Evolutionary conservation across 2,113 vertebrate species (phyloP).

Genomic region (Ctenodactylus gundi): DNA sequence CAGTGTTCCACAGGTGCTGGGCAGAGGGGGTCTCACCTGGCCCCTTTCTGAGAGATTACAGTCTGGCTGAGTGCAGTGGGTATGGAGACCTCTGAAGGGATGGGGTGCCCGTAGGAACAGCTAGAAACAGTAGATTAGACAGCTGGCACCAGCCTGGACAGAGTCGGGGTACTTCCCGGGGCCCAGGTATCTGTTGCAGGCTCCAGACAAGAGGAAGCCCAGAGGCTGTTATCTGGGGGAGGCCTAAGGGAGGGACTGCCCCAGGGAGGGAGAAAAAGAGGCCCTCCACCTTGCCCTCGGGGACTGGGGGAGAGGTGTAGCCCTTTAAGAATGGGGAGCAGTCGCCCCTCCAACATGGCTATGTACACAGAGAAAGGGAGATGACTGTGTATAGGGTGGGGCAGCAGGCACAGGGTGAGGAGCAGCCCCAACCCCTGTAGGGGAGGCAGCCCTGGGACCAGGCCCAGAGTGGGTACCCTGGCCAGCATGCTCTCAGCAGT

Average conservation of each 20-base stretch:
- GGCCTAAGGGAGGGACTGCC: constrained; percentile 15
- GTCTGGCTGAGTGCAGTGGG: background rate
- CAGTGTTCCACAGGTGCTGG: background rate
- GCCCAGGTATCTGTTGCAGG: background rate
- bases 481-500: too few relatives aligned
- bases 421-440: background rate
- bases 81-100: background rate
- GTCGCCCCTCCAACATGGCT: constrained; percentile 62
- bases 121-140: background rate
- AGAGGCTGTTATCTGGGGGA: background rate
- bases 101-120: background rate
- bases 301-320: constrained; percentile 64
- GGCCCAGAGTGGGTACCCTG: background rate
- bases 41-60: background rate
- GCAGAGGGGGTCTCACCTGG: background rate
- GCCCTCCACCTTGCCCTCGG: constrained; percentile 48
- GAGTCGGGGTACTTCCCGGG: background rate
- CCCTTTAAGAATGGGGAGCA: constrained; percentile 71
- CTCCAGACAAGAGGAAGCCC: background rate
- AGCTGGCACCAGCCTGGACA: background rate
- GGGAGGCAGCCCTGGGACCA: background rate
- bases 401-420: background rate
- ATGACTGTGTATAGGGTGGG: constrained; percentile 22
- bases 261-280: constrained; percentile 41
- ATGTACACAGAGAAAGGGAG: constrained; percentile 32